Evolutionary conservation across 2,797 vertebrate species (phyloP), one percentile per base, ranked within the genome.

Genomic region (Paedocypris micromegethes): DNA sequence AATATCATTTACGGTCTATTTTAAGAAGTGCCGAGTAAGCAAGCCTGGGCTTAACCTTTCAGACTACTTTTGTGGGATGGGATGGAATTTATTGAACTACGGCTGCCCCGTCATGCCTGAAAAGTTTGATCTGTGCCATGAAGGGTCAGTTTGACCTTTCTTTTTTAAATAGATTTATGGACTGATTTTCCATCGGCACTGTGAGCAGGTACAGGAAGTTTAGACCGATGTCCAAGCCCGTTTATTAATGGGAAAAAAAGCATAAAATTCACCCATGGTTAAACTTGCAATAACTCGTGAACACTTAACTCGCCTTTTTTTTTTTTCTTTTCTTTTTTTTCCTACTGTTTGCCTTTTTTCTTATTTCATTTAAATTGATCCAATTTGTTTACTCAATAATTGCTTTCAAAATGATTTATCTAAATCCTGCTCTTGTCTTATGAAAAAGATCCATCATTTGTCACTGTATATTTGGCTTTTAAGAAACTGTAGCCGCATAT

Each of bases 1-100:
- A 66, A 64, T 76, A 64, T 64, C 57, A 72, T 66, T 66, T 66
- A 73, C 41, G 59, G 46, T 70, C 58, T 67, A 49, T 73, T 3
- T 58, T 70, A 73, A 64, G 46, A 72, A 48, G 72, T 68, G 62
- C 61, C 66, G 52, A 63, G 52, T 58, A 65, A 70, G 55, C 54
- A 65, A 39, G 46, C 9, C 7, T 9, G 52, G 48, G 53, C n/a
- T 61, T 8, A 67, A 52, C 47, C 63, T 54, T 74, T 59, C 23
- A 37, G 39, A 45, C 40, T 73, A 58, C 62, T 56, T 23, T 58
- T 50, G 9, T 44, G 46, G 38, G 54, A 6, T 48, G 49, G 8
- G 9, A 45, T 44, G 9, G n/a, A 38, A 58, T 64, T 59, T 64
- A 59, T 64, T 58, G 55, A 51, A 64, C 64, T 51, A 58, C 47